Percentiles rank a stretch among this genome's conserved stretches.
phyloP scores from a whole-genome alignment of 2,113 vertebrate species.

The Terrapene triunguis region DNA sequence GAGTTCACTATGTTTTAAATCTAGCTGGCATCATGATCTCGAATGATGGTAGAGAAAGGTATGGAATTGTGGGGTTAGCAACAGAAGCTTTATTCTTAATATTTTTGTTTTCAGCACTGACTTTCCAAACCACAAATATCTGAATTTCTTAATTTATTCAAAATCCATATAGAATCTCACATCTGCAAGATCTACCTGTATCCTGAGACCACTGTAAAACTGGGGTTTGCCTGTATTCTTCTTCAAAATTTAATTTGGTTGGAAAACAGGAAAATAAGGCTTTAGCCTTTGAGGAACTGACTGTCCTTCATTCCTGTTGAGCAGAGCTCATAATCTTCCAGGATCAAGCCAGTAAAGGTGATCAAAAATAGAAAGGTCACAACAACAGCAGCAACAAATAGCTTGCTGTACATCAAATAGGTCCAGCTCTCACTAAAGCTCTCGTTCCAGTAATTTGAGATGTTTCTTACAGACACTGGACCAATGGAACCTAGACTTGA shows the following conservation, averaged over 20 bases:
- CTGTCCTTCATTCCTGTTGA: not conserved
- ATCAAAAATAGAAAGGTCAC: not conserved
- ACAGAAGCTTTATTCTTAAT: not conserved
- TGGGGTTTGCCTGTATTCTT: not conserved
- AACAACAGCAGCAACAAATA: not conserved
- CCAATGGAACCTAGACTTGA: not conserved
- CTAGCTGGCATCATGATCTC: not conserved
- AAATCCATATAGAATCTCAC: not conserved
- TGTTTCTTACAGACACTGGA: not conserved
- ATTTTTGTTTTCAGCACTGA: not conserved
- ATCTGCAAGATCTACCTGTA: not conserved
- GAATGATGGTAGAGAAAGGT: not conserved
- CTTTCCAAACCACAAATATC: not conserved
- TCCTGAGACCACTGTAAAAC: not conserved
- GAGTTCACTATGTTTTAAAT: not conserved
- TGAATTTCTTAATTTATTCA: not conserved
- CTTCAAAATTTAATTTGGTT: slow-evolving; percentile 5
- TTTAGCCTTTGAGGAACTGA: not conserved
- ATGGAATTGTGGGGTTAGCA: not conserved
- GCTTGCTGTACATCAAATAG: not conserved
- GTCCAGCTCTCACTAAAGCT: not conserved
- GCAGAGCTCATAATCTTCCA: not conserved
- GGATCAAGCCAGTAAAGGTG: not conserved
- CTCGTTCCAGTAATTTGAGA: not conserved
- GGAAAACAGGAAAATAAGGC: not conserved